Evolutionary conservation across 2,888 invertebrate species (phyloP).

Genomic region (Acanthosepion esculentum): DNA sequence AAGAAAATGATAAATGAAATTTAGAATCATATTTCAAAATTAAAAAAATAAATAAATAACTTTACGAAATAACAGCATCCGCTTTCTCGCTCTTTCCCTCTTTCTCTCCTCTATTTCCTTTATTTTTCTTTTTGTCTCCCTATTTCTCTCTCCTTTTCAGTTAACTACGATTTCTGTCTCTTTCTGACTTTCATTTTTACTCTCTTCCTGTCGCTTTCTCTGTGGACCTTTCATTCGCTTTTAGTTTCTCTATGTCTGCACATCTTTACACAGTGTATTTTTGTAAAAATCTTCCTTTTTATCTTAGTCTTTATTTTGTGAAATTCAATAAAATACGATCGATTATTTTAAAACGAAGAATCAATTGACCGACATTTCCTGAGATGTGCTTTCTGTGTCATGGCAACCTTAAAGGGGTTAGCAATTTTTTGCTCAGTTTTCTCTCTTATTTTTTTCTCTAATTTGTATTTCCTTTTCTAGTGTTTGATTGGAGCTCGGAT

Average conservation of each 20-base stretch:
- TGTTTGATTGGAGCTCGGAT: slow-evolving; percentile 5
- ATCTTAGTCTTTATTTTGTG: background rate
- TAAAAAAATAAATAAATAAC: too few relatives aligned
- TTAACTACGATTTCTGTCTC: too few relatives aligned
- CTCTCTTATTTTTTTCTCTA: background rate
- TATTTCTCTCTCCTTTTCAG: background rate
- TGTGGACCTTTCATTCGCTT: background rate
- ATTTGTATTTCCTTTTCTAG: background rate
- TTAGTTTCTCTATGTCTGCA: background rate
- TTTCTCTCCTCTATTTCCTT: too few relatives aligned
- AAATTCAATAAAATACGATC: slow-evolving; percentile 11
- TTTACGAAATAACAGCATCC: too few relatives aligned
- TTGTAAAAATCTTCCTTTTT: background rate
- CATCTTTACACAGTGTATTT: background rate
- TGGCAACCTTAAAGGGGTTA: slow-evolving; percentile 25
- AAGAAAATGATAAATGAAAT: too few relatives aligned
- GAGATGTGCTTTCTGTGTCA: slow-evolving; percentile 17
- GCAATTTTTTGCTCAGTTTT: background rate
- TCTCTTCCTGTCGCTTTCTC: background rate
- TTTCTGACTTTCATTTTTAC: background rate
- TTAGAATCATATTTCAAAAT: too few relatives aligned
- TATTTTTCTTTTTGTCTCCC: background rate
- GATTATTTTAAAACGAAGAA: background rate
- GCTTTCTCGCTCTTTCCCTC: too few relatives aligned
- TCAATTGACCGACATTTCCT: slow-evolving; percentile 22